Base-by-base conservation (phyloP, 1,140 invertebrate species). In the Philotrypesis tridentata region DNA sequence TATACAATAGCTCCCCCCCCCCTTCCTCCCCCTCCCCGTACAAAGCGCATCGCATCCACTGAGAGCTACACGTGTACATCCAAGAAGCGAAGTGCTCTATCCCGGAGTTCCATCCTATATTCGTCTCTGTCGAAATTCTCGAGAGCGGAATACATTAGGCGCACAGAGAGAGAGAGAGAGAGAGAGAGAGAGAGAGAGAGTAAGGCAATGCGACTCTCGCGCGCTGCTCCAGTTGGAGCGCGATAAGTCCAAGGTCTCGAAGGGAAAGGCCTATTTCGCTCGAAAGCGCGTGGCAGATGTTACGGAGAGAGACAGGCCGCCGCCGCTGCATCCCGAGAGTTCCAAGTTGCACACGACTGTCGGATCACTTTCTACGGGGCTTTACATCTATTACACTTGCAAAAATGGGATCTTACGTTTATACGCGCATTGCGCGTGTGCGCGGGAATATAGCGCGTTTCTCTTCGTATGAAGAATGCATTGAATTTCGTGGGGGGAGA, bases 211-310 rank as follows among this genome's bases (percentile, higher is more conserved):
- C 74, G 63, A 61, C 60, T 75, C 73, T 37, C 61, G 4, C 61
- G 4, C 60, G 25, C 12, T 83, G 78, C 82, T 79, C 82, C 25
- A 83, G 68, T 83, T 83, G 33, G 33, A 79, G 29, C 40, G 63
- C 23, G 78, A 77, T 77, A 73, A 81, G 70, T 81, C 83, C 79
- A 84, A 84, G 83, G 83, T 84, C 83, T 81, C 33, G 68, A 71
- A 81, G 83, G 75, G 79, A 84, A 84, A 79, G 83, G 68, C 72
- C 75, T 70, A 80, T 81, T 73, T 48, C 25, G 12, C 1, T 33
- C 0, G n/a, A 0, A 17, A 55, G 12, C 43, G 68, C 63, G 43
- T 75, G 79, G 79, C 72, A 75, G 63, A 75, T 43, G 78, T 25
- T 79, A 40, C 55, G 67, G 11, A n/a, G 48, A 55, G 48, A 55